Conservation (phyloP, 2,797 vertebrate species). For the Taenioides sp. region DNA sequence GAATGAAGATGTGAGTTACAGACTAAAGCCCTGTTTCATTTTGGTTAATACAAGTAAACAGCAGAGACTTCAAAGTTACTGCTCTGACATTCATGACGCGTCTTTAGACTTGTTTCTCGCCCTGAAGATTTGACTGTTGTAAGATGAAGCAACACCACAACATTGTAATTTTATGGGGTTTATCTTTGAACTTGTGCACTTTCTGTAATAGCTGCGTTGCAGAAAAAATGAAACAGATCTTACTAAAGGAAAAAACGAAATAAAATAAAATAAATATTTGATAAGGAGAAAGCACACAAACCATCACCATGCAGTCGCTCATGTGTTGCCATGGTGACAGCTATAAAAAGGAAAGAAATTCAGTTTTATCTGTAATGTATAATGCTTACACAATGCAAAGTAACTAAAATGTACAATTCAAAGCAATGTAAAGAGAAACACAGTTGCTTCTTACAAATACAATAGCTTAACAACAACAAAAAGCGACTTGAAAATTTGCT, state of each 20-base stretch:
- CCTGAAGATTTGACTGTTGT: slow-evolving; percentile 3
- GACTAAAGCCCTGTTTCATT: slow-evolving; percentile 30
- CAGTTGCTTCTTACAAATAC: not conserved
- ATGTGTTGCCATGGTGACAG: not conserved
- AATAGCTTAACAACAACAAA: not conserved
- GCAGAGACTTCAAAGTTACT: slow-evolving; percentile 11
- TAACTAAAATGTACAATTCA: not conserved
- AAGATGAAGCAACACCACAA: slow-evolving; percentile 1
- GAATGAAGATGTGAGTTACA: slow-evolving; percentile 33
- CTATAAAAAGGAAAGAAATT: not conserved
- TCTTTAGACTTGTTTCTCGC: not conserved
- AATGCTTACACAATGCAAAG: not conserved
- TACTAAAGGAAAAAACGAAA: slow-evolving; percentile 2
- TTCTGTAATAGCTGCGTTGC: not conserved
- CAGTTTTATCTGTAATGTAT: not conserved
- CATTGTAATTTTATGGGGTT: slow-evolving; percentile 2
- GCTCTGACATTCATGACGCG: slow-evolving; percentile 2
- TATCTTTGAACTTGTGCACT: slow-evolving; percentile 9
- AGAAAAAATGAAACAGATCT: slow-evolving; percentile 4
- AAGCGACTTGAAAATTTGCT: not conserved
- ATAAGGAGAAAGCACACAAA: slow-evolving; percentile 9
- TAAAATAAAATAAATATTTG: slow-evolving; percentile 4
- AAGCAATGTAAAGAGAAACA: not conserved
- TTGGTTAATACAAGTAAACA: slow-evolving; percentile 56
- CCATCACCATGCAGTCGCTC: slow-evolving; percentile 17